Conservation (phyloP, 2,113 vertebrate genomes). For the Lepus europaeus region DNA sequence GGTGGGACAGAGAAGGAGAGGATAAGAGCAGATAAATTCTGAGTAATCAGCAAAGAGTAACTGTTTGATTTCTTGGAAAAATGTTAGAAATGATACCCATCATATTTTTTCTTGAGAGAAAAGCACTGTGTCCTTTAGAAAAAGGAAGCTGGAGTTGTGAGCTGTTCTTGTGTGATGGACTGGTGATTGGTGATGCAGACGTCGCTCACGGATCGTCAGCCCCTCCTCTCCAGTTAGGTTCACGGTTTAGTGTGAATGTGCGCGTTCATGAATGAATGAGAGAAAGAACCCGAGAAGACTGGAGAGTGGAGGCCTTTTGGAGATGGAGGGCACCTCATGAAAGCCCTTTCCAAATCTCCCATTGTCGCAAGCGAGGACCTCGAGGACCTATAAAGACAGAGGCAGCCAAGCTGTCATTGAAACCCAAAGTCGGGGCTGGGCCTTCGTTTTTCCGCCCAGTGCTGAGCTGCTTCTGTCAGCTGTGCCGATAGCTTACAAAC, state of each 20-base stretch:
- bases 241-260: neutral
- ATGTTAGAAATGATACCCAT: neutral
- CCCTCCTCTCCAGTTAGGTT: neutral
- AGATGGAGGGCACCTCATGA: neutral
- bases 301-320: neutral
- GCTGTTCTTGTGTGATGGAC: neutral
- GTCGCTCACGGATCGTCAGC: neutral
- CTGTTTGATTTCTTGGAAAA: constrained; percentile 19
- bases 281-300: neutral
- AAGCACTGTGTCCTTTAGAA: constrained; percentile 1
- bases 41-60: neutral
- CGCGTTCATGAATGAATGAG: neutral
- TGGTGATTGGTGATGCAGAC: neutral
- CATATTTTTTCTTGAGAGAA: constrained; percentile 14
- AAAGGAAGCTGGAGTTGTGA: neutral
- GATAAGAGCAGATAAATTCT: neutral
- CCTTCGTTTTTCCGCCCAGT: neutral
- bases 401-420: neutral
- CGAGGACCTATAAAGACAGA: neutral
- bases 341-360: neutral
- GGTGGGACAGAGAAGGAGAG: neutral
- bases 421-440: neutral
- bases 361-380: neutral
- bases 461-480: neutral
- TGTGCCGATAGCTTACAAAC: neutral